phyloP scores from a whole-genome alignment of 2,888 invertebrate species.

The Scotopteryx bipunctaria region DNA sequence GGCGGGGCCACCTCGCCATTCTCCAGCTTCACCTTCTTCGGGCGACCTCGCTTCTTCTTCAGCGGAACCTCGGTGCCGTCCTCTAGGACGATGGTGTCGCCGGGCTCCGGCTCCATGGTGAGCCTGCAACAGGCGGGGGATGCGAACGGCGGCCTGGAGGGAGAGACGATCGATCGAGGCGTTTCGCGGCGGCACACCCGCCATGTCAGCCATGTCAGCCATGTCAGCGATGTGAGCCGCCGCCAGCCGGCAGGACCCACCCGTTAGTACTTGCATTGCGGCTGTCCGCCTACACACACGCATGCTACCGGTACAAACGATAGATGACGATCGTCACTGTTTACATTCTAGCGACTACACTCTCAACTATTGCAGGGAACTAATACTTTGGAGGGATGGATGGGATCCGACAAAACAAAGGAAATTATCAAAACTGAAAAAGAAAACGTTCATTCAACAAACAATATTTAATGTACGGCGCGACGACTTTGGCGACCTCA shows the following conservation, averaged over 20 bases:
- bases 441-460: no score
- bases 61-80: conserved; percentile 87
- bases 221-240: no score
- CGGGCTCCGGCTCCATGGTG: conserved; percentile 79
- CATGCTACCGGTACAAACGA: not conserved
- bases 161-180: conserved; percentile 32
- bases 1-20: conserved; percentile 86
- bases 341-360: not conserved
- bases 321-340: conserved; percentile 20
- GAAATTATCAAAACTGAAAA: no score
- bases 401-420: no score
- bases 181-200: conserved; percentile 16
- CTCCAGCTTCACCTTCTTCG: conserved; percentile 90
- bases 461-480: no score
- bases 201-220: no score
- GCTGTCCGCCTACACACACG: conserved; percentile 9
- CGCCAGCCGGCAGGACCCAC: no score
- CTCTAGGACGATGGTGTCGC: conserved; percentile 82
- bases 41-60: conserved; percentile 95
- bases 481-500: no score
- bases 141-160: conserved; percentile 31
- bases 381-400: no score
- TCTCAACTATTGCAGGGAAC: no score
- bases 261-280: conserved; percentile 1
- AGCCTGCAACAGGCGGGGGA: conserved; percentile 60